Conservation (phyloP, 1,140 invertebrate species). For the Drosophila bifasciata region DNA sequence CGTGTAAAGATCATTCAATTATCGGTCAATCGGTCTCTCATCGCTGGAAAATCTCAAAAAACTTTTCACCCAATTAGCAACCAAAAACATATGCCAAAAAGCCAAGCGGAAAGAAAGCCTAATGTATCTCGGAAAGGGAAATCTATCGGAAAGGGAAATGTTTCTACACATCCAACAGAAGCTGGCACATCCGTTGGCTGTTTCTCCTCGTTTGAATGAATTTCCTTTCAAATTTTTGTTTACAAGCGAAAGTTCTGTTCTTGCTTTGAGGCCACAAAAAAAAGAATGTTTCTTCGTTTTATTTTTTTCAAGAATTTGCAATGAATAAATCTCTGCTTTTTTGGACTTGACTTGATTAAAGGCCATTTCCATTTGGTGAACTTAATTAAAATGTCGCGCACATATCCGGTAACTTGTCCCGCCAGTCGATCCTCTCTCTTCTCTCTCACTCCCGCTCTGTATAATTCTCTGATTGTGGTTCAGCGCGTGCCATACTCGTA, state of each 20-base stretch:
- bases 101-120: no score
- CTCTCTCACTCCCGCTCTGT: slow-evolving; percentile 11
- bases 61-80: not conserved
- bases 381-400: slow-evolving; percentile 81
- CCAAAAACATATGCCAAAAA: slow-evolving; percentile 21
- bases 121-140: slow-evolving; percentile 2
- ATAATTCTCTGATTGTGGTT: slow-evolving; percentile 19
- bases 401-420: slow-evolving; percentile 65
- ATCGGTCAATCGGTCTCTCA: no score
- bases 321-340: slow-evolving; percentile 23
- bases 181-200: slow-evolving; percentile 17
- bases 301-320: slow-evolving; percentile 14
- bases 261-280: not conserved
- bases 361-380: slow-evolving; percentile 68
- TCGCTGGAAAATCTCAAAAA: no score
- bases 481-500: slow-evolving; percentile 53
- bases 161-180: slow-evolving; percentile 9
- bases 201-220: slow-evolving; percentile 16
- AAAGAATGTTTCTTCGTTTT: not conserved
- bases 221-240: slow-evolving; percentile 38
- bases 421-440: not conserved
- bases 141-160: slow-evolving; percentile 16
- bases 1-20: no score
- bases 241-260: slow-evolving; percentile 3
- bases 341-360: slow-evolving; percentile 60